Base-by-base conservation (phyloP, 2,113 vertebrate species). In the Apistogramma diplotaenia region DNA sequence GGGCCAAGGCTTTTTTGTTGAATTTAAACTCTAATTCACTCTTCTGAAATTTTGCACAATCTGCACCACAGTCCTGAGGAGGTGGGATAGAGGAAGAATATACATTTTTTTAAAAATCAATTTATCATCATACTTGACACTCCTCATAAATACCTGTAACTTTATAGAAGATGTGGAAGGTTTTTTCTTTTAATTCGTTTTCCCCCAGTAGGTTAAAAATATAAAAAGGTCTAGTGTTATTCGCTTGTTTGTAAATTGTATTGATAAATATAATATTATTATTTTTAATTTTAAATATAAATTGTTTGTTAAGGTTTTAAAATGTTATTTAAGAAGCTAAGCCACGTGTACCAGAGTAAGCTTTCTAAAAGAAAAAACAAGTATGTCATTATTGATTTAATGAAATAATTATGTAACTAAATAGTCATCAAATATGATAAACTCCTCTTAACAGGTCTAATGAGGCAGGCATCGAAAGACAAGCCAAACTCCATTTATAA, bases 11-110 rank as follows among this genome's bases (percentile, higher is more conserved):
- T 74, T 83, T 94, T 80, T 95, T 97, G 85, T 97, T 99, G 81
- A 99, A 99, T 76, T 98, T 99, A 87, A 96, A 62, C 61, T 98
- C 96, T 80, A 99, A 84, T 53, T 99, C 98, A 3, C 98, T 99
- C 89, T 99, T 99, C 93, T 99, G 98, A 84, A 99, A 97, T 86
- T 99, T 99, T 19, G 98, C 98, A 87, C 98, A 99, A 56, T 99
- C 98, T 0, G 97, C 98, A 10, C 98, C 98, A 0, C 97, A 96
- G 3, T 99, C 97, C 98, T 99, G 91, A 19, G 84, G 90, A 88
- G 33, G 43, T 3, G 6, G 54, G 13, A 61, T 8, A 33, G 31
- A 33, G 8, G 6, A 33, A 33, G 6, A 33, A 33, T 33, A 31
- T 31, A 4, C 29, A n/a, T n/a, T n/a, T n/a, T 6, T 67, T 11